Conservation (phyloP, 2,888 invertebrate species). For the Agrilus biguttatus region DNA sequence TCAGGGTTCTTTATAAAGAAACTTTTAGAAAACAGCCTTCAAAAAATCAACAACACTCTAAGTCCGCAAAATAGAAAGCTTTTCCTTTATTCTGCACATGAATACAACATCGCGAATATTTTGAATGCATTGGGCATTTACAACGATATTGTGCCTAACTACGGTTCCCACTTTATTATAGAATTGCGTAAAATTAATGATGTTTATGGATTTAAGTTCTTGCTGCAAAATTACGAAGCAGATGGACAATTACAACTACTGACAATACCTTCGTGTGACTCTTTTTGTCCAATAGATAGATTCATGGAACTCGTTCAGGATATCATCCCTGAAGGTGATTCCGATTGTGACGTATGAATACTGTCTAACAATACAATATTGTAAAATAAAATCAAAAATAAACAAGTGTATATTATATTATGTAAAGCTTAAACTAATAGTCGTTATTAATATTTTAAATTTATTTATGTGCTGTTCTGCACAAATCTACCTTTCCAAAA, state of each 20-base stretch:
- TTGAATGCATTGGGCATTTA: constrained; percentile 7
- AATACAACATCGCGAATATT: constrained; percentile 9
- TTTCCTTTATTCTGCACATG: constrained; percentile 14
- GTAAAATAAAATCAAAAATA: too few species aligned
- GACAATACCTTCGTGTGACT: constrained; percentile 1
- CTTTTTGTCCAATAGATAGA: constrained; percentile 1
- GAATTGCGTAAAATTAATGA: constrained; percentile 12
- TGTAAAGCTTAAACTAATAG: too few species aligned
- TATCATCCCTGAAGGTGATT: not conserved
- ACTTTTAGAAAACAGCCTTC: constrained; percentile 7
- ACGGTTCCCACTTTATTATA: constrained; percentile 10
- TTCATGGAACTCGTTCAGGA: not conserved
- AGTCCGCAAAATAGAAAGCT: constrained; percentile 8
- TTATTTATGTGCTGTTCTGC: too few species aligned
- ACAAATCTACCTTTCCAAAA: too few species aligned
- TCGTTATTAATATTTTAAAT: too few species aligned
- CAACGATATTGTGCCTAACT: constrained; percentile 7
- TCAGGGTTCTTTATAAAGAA: constrained; percentile 10
- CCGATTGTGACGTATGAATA: too few species aligned
- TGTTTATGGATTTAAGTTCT: constrained; percentile 9
- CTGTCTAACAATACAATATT: too few species aligned
- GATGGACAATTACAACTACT: not conserved
- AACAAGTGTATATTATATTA: too few species aligned
- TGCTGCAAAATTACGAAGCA: not conserved
- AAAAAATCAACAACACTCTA: constrained; percentile 7